phyloP scores from a whole-genome alignment of 2,113 vertebrate genomes.

The Ciconia stormi region DNA sequence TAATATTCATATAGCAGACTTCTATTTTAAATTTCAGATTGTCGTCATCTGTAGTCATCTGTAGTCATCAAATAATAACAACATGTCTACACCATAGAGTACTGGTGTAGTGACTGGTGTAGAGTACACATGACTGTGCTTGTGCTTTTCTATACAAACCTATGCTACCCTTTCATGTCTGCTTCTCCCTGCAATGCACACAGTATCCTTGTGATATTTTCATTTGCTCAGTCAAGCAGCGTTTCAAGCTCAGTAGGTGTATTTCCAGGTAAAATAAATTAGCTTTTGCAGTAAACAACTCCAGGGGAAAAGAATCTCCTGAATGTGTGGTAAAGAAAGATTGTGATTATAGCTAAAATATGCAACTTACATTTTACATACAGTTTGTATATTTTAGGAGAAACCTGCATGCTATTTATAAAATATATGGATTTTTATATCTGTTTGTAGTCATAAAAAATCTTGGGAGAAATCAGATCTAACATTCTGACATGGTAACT shows the following conservation, averaged over 20 bases:
- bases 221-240: not conserved
- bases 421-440: not conserved
- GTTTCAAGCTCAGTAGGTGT: not conserved
- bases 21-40: not conserved
- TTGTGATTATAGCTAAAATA: not conserved
- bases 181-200: not conserved
- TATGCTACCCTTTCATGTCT: not conserved
- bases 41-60: too few relatives aligned
- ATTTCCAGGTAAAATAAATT: not conserved
- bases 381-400: not conserved
- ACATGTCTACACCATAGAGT: not conserved
- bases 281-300: not conserved
- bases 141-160: not conserved
- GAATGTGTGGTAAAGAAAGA: not conserved
- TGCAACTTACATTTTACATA: not conserved
- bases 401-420: not conserved
- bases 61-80: not conserved
- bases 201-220: not conserved
- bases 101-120: too few relatives aligned
- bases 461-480: not conserved
- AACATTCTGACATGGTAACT: not conserved
- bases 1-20: not conserved
- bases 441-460: not conserved
- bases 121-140: not conserved
- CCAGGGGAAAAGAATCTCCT: not conserved